Base-by-base conservation (phyloP, 2,113 vertebrate genomes). In the Lipophrys pholis region DNA sequence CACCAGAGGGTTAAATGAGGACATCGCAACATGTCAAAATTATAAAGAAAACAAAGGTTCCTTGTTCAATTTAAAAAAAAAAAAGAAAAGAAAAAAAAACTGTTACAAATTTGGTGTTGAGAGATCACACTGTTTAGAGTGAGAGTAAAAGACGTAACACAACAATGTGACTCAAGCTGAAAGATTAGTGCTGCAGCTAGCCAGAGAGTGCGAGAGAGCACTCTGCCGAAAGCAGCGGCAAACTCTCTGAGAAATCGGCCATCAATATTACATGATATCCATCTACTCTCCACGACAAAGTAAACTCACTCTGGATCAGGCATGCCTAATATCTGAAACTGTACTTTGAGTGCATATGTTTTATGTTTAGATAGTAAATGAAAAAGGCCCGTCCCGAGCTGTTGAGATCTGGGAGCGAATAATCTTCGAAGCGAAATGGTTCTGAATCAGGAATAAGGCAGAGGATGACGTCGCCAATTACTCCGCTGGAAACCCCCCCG, bases 201-300 rank as follows among this genome's bases (percentile, higher is more conserved):
- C 21, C 4, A 30, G 21, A 30, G 21, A 30, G 21, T 30, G 21
- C 21, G 21, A n/a, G 55, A 71, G 15, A 86, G 83, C 87, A 87
- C 87, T 85, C 70, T 79, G 80, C 71, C 49, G 52, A 73, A 78
- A 83, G 64, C 75, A 74, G 79, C 36, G 81, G 63, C 70, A 52
- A 80, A 74, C 56, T 80, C 51, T 80, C 51, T 39, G 53, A 48
- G 81, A 81, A 68, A 78, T 60, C 67, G 56, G 48, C 49, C 64
- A 84, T 91, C 58, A 91, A 90, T 91, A 89, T 82, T 91, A 54
- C 50, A 91, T 84, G 81, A 80, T 70, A 74, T 82, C 78, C 88
- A 87, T 89, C 73, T 66, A 69, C 86, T 80, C 85, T 89, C 72
- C 76, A 51, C 66, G 11, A 77, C 77, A 69, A 79, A 82, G 83